Conservation (phyloP, 2,113 vertebrate genomes). For the Prunella fulvescens region DNA sequence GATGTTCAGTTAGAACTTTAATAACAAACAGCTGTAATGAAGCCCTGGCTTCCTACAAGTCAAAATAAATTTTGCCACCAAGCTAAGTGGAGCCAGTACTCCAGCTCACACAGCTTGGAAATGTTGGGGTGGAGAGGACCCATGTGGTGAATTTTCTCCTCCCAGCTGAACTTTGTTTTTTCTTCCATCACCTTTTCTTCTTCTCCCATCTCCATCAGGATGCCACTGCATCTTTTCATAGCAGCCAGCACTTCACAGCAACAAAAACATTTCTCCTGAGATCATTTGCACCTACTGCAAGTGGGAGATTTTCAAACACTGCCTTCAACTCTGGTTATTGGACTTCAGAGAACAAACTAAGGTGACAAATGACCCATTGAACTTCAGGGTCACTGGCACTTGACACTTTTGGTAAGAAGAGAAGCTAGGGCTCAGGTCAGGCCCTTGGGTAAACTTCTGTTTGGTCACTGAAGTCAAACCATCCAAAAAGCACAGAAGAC, state of each 20-base stretch:
- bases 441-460: not conserved
- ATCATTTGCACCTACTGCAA: not conserved
- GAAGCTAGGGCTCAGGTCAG: not conserved
- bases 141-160: not conserved
- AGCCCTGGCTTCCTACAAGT: not conserved
- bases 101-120: not conserved
- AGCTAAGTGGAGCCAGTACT: not conserved
- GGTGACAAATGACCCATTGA: not conserved
- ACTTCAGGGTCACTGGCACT: not conserved
- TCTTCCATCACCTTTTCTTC: not conserved
- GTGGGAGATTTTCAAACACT: not conserved
- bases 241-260: not conserved
- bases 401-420: not conserved
- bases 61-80: not conserved
- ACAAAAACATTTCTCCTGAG: not conserved
- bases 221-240: not conserved
- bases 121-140: not conserved
- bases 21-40: constrained; percentile 39
- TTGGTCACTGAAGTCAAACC: not conserved
- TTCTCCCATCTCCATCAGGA: rapidly evolving
- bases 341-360: not conserved
- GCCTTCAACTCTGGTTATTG: not conserved
- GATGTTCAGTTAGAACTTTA: constrained; percentile 17
- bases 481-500: not conserved
- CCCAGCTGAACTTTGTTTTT: not conserved